A percentile compares a stretch with the other conserved stretches of the same genome.
phyloP scores from a whole-genome alignment of 2,113 vertebrate species.

The Poecile atricapillus region DNA sequence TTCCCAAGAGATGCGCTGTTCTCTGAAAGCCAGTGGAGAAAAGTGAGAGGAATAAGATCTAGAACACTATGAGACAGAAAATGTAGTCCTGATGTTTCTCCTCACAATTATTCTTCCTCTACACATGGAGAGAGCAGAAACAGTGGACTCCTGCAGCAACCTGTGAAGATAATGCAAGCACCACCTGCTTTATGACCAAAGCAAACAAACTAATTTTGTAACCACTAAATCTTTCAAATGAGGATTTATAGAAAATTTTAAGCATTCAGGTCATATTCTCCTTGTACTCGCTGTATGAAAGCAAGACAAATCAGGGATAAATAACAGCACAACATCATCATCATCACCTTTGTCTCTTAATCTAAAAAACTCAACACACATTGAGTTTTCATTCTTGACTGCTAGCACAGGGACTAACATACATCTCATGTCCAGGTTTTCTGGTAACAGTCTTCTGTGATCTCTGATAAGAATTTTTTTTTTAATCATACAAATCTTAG shows the following conservation, averaged over 20 bases:
- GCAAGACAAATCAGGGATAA: background rate
- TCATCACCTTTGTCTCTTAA: background rate
- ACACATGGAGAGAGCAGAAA: background rate
- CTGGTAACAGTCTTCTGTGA: background rate
- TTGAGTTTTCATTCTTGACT: background rate
- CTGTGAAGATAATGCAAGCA: background rate
- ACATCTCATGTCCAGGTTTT: background rate
- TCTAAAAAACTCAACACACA: background rate
- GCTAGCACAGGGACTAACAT: background rate
- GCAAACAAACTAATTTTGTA: background rate
- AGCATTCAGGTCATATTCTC: background rate
- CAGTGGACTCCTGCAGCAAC: background rate
- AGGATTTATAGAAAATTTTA: background rate
- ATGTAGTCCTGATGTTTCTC: background rate
- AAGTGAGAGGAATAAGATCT: background rate
- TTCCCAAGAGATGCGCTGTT: background rate
- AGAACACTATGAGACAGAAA: background rate
- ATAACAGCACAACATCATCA: background rate
- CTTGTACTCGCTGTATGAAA: background rate
- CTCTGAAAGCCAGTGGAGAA: background rate
- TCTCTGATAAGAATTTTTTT: background rate
- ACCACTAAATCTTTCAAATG: background rate
- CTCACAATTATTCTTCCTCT: background rate
- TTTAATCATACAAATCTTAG: background rate
- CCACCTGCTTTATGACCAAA: background rate